Percentiles rank a stretch among this genome's conserved stretches.
Evolutionary conservation across 2,888 invertebrate genomes (phyloP).

Genomic region (Sphaerophoria rueppellii): DNA sequence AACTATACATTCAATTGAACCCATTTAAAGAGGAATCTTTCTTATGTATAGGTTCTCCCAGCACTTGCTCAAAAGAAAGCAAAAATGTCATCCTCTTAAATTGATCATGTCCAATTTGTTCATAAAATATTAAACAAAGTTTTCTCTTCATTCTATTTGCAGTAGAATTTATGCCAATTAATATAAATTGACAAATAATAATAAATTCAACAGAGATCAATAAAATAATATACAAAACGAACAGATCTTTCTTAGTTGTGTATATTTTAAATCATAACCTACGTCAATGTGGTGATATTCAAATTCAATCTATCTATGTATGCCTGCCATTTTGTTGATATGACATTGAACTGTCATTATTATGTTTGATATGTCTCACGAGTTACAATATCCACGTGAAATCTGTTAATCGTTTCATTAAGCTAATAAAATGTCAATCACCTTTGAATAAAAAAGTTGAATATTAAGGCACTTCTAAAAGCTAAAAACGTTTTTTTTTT

Average conservation of each 20-base stretch:
- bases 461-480: neutral
- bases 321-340: neutral
- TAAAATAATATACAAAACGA: constrained; percentile 3
- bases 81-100: neutral
- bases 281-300: neutral
- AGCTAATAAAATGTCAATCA: constrained; percentile 17
- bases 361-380: neutral
- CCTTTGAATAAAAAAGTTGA: neutral
- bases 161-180: constrained; percentile 24
- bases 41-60: constrained; percentile 7
- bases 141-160: neutral
- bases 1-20: constrained; percentile 53
- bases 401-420: neutral
- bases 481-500: neutral
- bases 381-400: neutral
- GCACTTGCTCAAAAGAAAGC: constrained; percentile 28
- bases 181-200: constrained; percentile 25
- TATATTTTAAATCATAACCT: neutral
- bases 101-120: neutral
- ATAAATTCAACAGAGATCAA: constrained; percentile 29
- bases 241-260: neutral
- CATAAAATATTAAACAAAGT: neutral
- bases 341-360: constrained; percentile 23
- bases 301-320: no score
- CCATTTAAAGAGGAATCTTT: constrained; percentile 54